These are phyloP conservation scores for Gavialis gangeticus DNA, from an alignment of 2,113 vertebrate genomes.

Conservation along the genomic window DNA sequence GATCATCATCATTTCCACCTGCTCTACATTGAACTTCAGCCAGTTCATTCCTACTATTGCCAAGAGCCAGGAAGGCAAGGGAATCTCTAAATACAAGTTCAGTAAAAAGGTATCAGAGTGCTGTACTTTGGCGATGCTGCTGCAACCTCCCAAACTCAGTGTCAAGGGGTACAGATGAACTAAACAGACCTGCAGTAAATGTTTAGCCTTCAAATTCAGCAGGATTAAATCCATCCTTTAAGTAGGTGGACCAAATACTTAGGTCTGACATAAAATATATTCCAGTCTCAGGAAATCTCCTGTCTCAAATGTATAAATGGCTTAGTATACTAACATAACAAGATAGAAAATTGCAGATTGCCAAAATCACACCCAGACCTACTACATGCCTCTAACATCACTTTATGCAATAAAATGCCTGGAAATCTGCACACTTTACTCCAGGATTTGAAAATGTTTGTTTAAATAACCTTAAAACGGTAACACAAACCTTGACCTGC, in stretches of 20 bases:
- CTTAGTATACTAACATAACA: neutral
- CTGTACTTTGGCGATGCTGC: constrained; percentile 52
- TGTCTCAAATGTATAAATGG: neutral
- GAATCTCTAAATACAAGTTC: constrained; percentile 50
- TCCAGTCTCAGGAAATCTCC: constrained; percentile 44
- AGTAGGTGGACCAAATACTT: neutral
- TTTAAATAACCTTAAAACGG: constrained; percentile 63
- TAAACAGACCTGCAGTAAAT: neutral
- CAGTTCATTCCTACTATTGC: constrained; percentile 52
- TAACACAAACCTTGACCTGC: constrained; percentile 74
- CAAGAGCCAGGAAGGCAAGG: constrained; percentile 61
- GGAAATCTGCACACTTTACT: constrained; percentile 67
- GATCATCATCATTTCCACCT: constrained; percentile 67
- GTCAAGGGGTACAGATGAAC: neutral
- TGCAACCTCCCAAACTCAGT: constrained; percentile 40
- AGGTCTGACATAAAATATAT: neutral
- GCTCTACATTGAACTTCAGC: constrained; percentile 45
- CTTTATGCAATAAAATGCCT: constrained; percentile 66
- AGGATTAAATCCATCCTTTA: constrained; percentile 4
- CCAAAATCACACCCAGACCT: constrained; percentile 64
- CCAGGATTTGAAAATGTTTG: constrained; percentile 72
- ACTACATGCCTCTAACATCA: constrained; percentile 12
- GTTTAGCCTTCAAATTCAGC: neutral
- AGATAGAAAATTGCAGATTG: neutral
- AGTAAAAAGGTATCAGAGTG: constrained; percentile 51